Percentiles rank a stretch among this genome's conserved stretches.
phyloP scores from a whole-genome alignment of 2,888 invertebrate species.

The Perizoma flavofasciatum region DNA sequence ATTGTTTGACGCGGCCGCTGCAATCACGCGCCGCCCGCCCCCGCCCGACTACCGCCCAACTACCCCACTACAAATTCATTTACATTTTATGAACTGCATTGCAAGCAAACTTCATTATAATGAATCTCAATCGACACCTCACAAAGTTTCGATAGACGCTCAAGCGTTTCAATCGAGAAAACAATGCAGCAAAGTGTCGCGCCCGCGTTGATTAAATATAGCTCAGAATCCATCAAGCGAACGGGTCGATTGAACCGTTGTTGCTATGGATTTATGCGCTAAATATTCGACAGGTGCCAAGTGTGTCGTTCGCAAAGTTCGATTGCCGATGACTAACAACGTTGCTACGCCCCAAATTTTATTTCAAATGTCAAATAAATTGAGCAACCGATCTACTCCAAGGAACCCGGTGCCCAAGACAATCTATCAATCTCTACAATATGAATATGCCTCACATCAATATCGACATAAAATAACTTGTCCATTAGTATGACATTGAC shows the following conservation, averaged over 20 bases:
- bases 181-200: conserved; percentile 76
- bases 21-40: conserved; percentile 72
- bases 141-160: conserved; percentile 67
- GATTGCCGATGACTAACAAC: conserved; percentile 82
- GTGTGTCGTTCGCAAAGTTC: conserved; percentile 82
- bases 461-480: conserved; percentile 18
- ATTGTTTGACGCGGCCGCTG: conserved; percentile 82
- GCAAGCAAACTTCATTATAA: conserved; percentile 41
- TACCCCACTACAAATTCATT: conserved; percentile 23
- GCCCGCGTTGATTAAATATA: conserved; percentile 79
- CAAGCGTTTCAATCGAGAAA: conserved; percentile 71
- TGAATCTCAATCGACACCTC: conserved; percentile 60
- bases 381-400: conserved; percentile 65
- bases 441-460: conserved; percentile 16
- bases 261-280: conserved; percentile 83
- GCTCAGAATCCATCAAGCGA: conserved; percentile 80
- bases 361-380: conserved; percentile 83
- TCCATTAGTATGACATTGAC: conserved; percentile 35
- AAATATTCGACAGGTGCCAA: conserved; percentile 85
- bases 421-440: conserved; percentile 18
- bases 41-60: conserved; percentile 36
- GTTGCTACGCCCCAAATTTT: conserved; percentile 82
- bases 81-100: conserved; percentile 24
- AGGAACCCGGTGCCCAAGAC: conserved; percentile 20
- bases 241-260: conserved; percentile 71